Evolutionary conservation across 1,140 invertebrate genomes (phyloP).

Genomic region (Kradibia gibbosae): DNA sequence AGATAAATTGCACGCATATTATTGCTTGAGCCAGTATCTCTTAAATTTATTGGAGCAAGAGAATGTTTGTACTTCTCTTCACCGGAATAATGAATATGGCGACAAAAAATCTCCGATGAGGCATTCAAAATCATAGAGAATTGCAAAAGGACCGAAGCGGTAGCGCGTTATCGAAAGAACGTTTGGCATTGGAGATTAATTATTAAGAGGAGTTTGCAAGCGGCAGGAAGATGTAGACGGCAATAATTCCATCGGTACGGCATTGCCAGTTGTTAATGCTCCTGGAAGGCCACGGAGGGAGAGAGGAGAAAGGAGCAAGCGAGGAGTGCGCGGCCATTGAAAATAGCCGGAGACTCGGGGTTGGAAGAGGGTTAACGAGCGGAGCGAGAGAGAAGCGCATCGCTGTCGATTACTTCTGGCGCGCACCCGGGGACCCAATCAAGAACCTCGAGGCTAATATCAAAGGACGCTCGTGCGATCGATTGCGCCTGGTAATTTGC

Average conservation of each 20-base stretch:
- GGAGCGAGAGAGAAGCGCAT: background rate
- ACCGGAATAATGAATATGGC: too few species aligned
- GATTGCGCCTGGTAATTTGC: too few species aligned
- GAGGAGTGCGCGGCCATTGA: background rate
- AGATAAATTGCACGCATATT: too few species aligned
- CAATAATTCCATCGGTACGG: background rate
- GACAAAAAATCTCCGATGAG: too few species aligned
- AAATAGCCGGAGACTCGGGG: background rate
- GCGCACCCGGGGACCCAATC: too few species aligned
- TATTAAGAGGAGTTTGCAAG: background rate
- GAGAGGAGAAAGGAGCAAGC: background rate
- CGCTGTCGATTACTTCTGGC: too few species aligned
- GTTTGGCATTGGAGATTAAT: background rate
- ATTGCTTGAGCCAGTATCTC: too few species aligned
- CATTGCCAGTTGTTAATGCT: background rate
- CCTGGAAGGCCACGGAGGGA: background rate
- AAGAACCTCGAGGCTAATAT: too few species aligned
- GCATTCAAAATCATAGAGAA: too few species aligned
- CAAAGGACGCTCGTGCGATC: too few species aligned
- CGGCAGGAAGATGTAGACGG: background rate
- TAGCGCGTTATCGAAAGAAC: background rate
- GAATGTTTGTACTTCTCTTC: too few species aligned
- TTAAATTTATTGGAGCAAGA: too few species aligned
- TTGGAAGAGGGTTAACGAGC: slow-evolving; percentile 29
- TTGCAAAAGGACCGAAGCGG: background rate